A percentile compares a stretch with the other conserved stretches of the same genome.
phyloP scores from a whole-genome alignment of 64 coral and sea anemone species.

The Pachyseris speciosa region DNA sequence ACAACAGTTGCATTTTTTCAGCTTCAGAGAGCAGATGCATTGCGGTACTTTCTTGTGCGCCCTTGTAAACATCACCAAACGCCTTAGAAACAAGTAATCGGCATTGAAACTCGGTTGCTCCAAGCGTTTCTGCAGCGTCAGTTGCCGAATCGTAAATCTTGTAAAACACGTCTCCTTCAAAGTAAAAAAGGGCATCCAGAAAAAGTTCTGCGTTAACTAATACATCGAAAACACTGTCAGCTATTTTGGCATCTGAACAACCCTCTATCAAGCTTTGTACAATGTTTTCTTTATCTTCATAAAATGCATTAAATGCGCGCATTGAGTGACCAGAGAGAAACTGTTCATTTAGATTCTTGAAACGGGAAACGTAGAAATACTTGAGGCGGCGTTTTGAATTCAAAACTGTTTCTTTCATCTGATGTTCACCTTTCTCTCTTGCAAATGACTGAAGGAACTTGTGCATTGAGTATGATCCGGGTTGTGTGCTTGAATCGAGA shows the following conservation, averaged over 20 bases:
- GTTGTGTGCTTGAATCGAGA: neutral
- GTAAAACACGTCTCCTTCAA: neutral
- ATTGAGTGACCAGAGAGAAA: neutral
- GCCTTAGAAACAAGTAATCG: neutral
- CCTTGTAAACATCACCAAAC: neutral
- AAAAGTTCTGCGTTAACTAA: slow-evolving; percentile 1
- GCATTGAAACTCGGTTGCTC: too few species aligned
- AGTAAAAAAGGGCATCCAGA: neutral
- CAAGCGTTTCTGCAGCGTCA: neutral
- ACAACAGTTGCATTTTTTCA: neutral
- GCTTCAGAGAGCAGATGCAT: too few species aligned
- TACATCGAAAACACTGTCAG: neutral
- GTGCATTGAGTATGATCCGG: neutral
- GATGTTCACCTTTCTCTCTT: neutral
- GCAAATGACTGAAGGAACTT: neutral
- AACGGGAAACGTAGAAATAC: neutral
- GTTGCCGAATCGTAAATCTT: neutral
- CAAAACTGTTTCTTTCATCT: neutral
- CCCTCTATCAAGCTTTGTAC: neutral
- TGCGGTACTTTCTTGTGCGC: neutral
- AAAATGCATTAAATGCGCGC: neutral
- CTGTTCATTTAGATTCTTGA: neutral
- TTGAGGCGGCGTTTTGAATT: neutral
- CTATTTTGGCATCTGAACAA: neutral
- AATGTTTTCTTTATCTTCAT: slow-evolving; percentile 8